phyloP scores from a whole-genome alignment of 2,888 invertebrate species.

The Pocota personata region DNA sequence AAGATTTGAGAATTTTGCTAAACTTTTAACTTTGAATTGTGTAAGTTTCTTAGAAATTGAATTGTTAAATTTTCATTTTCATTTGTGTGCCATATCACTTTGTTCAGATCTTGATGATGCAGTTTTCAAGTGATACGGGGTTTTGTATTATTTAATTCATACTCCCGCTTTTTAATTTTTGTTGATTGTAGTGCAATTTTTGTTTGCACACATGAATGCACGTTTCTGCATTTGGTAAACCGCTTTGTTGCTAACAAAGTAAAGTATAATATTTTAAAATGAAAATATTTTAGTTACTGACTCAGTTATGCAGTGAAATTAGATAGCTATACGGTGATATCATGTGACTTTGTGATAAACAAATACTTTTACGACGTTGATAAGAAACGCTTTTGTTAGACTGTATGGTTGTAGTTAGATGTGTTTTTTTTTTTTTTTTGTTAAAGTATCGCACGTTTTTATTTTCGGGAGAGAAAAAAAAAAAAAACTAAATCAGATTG shows the following conservation, averaged over 20 bases:
- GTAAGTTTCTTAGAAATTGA: constrained; percentile 48
- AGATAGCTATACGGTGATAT: constrained; percentile 62
- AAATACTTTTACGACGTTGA: constrained; percentile 40
- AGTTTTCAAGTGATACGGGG: constrained; percentile 26
- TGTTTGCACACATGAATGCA: constrained; percentile 59
- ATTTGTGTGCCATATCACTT: constrained; percentile 52
- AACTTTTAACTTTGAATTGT: constrained; percentile 21
- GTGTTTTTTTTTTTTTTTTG: background rate
- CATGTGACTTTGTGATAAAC: constrained; percentile 69
- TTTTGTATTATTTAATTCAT: constrained; percentile 29
- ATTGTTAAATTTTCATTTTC: constrained; percentile 52
- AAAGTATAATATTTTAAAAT: background rate
- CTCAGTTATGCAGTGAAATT: constrained; percentile 65
- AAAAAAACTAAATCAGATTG: background rate
- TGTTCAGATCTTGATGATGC: constrained; percentile 59
- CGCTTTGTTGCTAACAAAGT: constrained; percentile 24
- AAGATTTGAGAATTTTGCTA: constrained; percentile 39
- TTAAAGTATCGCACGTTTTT: background rate
- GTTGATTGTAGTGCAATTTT: constrained; percentile 37
- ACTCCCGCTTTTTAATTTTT: constrained; percentile 14
- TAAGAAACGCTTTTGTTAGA: constrained; percentile 45
- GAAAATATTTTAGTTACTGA: constrained; percentile 24
- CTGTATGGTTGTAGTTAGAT: constrained; percentile 2
- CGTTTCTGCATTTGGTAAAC: constrained; percentile 19
- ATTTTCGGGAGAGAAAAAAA: background rate